phyloP scores from a whole-genome alignment of 2,888 invertebrate genomes.

The Globia sparganii region DNA sequence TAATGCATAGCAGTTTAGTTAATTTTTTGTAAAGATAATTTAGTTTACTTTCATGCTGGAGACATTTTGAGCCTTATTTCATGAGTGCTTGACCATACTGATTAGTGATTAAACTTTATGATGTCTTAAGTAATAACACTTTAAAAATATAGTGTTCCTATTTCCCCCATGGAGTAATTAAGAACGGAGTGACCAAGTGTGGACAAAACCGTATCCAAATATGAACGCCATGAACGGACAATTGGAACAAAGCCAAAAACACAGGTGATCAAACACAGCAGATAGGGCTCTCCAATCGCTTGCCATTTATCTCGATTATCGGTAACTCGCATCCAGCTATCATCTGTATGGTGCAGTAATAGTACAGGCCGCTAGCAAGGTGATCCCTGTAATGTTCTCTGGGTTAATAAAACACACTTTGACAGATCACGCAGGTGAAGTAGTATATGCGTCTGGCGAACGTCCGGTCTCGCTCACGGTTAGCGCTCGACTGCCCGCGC shows the following conservation, averaged over 20 bases:
- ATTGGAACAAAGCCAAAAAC: neutral
- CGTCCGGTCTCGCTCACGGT: too few relatives aligned
- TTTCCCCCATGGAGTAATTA: neutral
- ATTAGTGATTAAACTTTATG: constrained; percentile 2
- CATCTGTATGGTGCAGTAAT: neutral
- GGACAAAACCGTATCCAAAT: neutral
- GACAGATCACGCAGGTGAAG: too few relatives aligned
- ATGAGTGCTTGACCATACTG: neutral
- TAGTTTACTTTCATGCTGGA: neutral
- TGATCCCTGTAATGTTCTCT: too few relatives aligned
- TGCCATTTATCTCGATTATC: neutral
- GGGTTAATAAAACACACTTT: too few relatives aligned
- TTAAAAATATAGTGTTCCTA: neutral
- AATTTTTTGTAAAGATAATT: neutral
- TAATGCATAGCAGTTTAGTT: neutral
- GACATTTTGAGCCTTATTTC: neutral
- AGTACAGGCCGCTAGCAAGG: neutral
- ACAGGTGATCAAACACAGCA: too few relatives aligned
- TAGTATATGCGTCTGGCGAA: too few relatives aligned
- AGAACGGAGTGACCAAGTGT: neutral
- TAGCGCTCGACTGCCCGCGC: too few relatives aligned
- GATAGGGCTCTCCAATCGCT: neutral
- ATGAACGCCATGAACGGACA: neutral
- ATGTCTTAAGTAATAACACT: neutral
- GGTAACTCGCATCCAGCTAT: neutral